Base-by-base conservation (phyloP, 2,888 invertebrate genomes). In the Cataglyphis altisquamis region DNA sequence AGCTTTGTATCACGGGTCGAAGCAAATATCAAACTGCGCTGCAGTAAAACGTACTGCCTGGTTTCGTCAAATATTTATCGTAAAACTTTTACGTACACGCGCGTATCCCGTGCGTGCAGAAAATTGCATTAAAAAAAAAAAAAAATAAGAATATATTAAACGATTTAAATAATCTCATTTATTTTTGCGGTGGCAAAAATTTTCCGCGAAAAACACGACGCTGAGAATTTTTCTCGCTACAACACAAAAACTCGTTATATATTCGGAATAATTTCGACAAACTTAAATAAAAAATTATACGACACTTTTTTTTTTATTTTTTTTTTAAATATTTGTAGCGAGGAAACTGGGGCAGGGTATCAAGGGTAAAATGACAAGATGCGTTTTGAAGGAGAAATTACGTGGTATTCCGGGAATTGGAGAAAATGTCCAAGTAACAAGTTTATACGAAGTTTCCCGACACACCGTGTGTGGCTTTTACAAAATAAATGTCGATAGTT, bases 401-500 rank as follows among this genome's bases (percentile, higher is more conserved):
- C 21, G 12, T 72, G 3, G 8, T 45, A 67, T 60, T 55, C 6
- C 15, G 12, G 18, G 60, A 32, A 70, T 70, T 68, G 15, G 12
- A 57, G 18, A 57, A 52, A 41, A 18, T 41, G 18, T 29, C 18
- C 29, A 29, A 67, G 29, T 41, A 68, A 41, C 15, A 41, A 15
- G n/a, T 9, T 36, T 25, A 52, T n/a, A 21, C 6, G 21, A 41
- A 12, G 32, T 41, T 29, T 57, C 15, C 18, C 21, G 18, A 68
- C 55, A 39, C n/a, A 77, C 12, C 57, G 41, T 39, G 10, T 78
- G 57, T 41, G 41, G 21, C 18, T 60, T 45, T 72, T 72, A 32
- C 32, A 70, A 60, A 80, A 60, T 72, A 72, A 80, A 80, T 70
- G 32, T 70, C 72, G 70, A 78, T 80, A 78, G 57, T 18, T 78